Evolutionary conservation across 2,113 vertebrate genomes (phyloP), one percentile per base, ranked within the genome.

Genomic region (Callorhinus ursinus): DNA sequence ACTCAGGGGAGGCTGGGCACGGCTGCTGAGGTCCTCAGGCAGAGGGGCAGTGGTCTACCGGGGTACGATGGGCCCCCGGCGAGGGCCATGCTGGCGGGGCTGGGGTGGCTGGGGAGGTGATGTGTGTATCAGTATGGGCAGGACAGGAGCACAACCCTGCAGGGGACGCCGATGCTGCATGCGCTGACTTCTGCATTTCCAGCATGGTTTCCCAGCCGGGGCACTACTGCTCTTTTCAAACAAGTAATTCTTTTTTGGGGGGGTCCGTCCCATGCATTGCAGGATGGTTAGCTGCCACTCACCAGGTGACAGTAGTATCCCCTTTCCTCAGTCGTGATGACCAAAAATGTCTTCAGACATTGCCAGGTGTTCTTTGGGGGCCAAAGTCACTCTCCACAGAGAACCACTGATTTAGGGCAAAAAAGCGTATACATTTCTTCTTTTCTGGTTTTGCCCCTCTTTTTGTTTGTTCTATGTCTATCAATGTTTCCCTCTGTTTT

Each of bases 71-170:
- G 13, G 12, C 7, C 2, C 7, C 72, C 6, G 7, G 53, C 24
- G 49, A 39, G 39, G 26, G 21, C 24, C 55, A 36, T 31, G 22
- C 8, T 1, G 10, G 31, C 2, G 28, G 4, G 49, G 22, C 53
- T 63, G 36, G 2, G 49, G 42, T 0, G 4, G 4, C 55, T 6
- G 6, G 80, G 8, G 9, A 46, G 28, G 33, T 26, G 14, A 31
- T 8, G 4, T 16, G 11, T 31, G 61, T 16, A 7, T 49, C 22
- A 2, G 26, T 22, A 13, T 0, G 0, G 19, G 28, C 6, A 10
- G 42, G 24, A 28, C 6, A 0, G 24, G 31, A 36, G 26, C 24
- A 31, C 28, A 24, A 61, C 12, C 33, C 2, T 0, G 11, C 2
- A 16, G 5, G 4, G 53, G 16, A 13, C 11, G 0, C 2, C 2